phyloP scores from a whole-genome alignment of 2,113 vertebrate species.

The Syrrhaptes paradoxus region DNA sequence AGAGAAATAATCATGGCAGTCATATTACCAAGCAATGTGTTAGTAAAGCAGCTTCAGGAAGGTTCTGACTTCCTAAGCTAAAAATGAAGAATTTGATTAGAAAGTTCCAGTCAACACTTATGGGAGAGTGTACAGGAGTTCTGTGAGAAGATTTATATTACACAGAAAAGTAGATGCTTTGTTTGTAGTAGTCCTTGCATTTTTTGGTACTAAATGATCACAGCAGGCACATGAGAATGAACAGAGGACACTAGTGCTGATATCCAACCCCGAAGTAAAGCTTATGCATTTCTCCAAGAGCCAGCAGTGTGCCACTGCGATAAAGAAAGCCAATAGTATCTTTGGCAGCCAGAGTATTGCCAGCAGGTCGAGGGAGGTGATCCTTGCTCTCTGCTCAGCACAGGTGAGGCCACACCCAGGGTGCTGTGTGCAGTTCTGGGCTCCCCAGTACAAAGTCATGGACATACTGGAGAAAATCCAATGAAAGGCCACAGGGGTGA shows the following conservation, averaged over 20 bases:
- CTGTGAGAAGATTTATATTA: not conserved
- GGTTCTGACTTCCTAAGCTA: not conserved
- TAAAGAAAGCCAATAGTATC: too few species aligned
- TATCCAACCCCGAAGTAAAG: not conserved
- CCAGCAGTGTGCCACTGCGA: too few species aligned
- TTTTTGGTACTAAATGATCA: not conserved
- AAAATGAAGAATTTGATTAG: not conserved
- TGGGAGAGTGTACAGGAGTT: not conserved
- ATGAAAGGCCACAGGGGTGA: too few species aligned
- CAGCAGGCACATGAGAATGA: not conserved
- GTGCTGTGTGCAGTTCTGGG: too few species aligned
- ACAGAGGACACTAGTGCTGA: not conserved
- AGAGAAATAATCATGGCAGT: not conserved
- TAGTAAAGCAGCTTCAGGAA: not conserved
- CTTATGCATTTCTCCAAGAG: not conserved
- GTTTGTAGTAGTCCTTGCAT: not conserved
- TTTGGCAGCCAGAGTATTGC: too few species aligned
- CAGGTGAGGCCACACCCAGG: too few species aligned
- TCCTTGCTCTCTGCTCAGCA: too few species aligned
- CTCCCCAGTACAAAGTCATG: too few species aligned
- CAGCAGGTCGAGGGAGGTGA: too few species aligned
- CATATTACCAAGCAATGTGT: not conserved
- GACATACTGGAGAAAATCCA: too few species aligned
- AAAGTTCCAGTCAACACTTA: not conserved
- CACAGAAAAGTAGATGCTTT: not conserved